Evolutionary conservation across 30 jellyfish, hydroid and myxozoan species (phyloP), one percentile per base, ranked within the genome.

Genomic region (Aurelia sp.): DNA sequence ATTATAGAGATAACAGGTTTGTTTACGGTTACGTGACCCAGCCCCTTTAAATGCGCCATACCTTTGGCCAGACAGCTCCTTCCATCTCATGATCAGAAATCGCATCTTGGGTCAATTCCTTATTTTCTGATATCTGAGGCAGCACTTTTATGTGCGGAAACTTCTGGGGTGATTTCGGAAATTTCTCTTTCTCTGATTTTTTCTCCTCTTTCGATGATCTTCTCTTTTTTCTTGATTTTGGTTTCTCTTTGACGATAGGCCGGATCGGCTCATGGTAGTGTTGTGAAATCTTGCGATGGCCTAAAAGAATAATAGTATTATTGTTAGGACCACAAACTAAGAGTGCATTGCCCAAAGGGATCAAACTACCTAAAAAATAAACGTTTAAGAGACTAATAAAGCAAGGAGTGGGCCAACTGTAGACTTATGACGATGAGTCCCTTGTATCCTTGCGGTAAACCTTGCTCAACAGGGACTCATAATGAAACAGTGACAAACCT

Each of bases 251-350:
- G 21, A 51, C 85, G 63, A 90, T 52, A 10, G 97, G 97, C n/a
- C 97, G 88, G 38, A 90, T 75, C 2, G 97, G 93, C 68, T 90
- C 97, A 58, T 90, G 97, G 88, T 90, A 76, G 41, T 90, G 97
- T 19, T 90, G 97, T 19, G 97, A 90, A 8, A 63, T 59, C 57
- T 90, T 90, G 16, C 97, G 86, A 50, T 90, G 97, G 65, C 97
- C 97, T 90, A 21, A 8, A 44, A 68, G n/a, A 85, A 13, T 44
- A 44, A 44, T 38, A 38, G 9, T 38, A 38, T 5, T 38, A 38
- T 38, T 7, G 7, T 38, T 38, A 38, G 50, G 50, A 38, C 50
- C 50, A 38, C 50, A 38, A 38, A 38, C 3, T 38, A 0, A 8
- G 10, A 38, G 50, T 38, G 50, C 50, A 4, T 38, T 38, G 50